Percentiles rank a stretch among this genome's conserved stretches.
These are phyloP conservation scores for Thera britannica DNA, from an alignment of 2,888 invertebrate genomes.

Conservation along the genomic window DNA sequence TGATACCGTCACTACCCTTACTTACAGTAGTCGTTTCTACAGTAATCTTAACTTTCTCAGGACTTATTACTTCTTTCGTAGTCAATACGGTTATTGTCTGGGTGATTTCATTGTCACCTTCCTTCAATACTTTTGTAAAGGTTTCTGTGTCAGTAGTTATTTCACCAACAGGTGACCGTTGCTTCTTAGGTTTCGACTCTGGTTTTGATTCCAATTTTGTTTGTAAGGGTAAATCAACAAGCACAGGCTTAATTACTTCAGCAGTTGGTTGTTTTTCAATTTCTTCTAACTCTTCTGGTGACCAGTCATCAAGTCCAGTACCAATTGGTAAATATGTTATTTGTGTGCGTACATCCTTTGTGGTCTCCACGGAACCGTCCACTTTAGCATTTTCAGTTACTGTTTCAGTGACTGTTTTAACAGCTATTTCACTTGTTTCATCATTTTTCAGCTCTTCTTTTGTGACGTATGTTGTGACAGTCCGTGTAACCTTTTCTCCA, in stretches of 20 bases:
- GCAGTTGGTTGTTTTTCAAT: slow-evolving; percentile 64
- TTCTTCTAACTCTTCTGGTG: slow-evolving; percentile 74
- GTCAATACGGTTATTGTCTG: slow-evolving; percentile 81
- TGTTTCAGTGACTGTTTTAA: slow-evolving; percentile 78
- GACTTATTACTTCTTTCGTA: slow-evolving; percentile 78
- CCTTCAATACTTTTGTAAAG: slow-evolving; percentile 73
- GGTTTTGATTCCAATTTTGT: slow-evolving; percentile 52
- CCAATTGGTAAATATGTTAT: slow-evolving; percentile 79
- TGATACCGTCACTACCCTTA: slow-evolving; percentile 74
- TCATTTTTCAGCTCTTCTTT: slow-evolving; percentile 75
- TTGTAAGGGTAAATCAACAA: slow-evolving; percentile 54
- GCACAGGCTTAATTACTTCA: slow-evolving; percentile 54
- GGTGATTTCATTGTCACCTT: slow-evolving; percentile 75
- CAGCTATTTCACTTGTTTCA: slow-evolving; percentile 71
- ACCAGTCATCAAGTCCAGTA: slow-evolving; percentile 76
- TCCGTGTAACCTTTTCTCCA: slow-evolving; percentile 75
- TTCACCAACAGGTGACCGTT: slow-evolving; percentile 77
- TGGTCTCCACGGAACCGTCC: slow-evolving; percentile 76
- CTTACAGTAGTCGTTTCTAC: slow-evolving; percentile 80
- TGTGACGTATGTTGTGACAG: slow-evolving; percentile 71
- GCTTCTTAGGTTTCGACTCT: slow-evolving; percentile 65
- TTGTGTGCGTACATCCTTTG: slow-evolving; percentile 79
- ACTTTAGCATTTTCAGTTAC: slow-evolving; percentile 72
- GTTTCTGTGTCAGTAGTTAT: slow-evolving; percentile 78
- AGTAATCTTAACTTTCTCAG: slow-evolving; percentile 78